Evolutionary conservation across 2,888 invertebrate genomes (phyloP).

Genomic region (Entomobrya multifasciata): DNA sequence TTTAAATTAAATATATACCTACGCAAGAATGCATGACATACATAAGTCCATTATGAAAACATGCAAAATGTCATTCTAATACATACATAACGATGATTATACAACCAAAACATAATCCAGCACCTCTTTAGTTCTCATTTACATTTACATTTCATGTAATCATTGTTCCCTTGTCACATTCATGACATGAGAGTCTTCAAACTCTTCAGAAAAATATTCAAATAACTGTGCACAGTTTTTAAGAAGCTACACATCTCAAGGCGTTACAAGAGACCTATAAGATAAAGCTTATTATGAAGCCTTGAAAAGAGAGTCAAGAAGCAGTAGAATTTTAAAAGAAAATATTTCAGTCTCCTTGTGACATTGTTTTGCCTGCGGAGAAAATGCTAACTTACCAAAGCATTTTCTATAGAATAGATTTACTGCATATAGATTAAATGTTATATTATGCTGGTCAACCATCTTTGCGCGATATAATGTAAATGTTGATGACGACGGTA

Average conservation of each 20-base stretch:
- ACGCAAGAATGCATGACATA: no score
- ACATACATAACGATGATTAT: no score
- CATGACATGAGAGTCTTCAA: neutral
- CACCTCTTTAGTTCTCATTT: neutral
- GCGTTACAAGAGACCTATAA: no score
- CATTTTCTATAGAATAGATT: neutral
- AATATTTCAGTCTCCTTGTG: neutral
- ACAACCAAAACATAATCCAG: no score
- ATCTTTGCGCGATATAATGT: slow-evolving; percentile 13
- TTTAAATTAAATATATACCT: no score
- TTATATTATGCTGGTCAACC: slow-evolving; percentile 30
- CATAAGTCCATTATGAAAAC: no score
- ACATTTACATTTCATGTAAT: no score
- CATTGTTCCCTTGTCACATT: neutral
- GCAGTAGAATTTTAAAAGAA: slow-evolving; percentile 14
- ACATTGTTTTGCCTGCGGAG: neutral
- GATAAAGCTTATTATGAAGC: slow-evolving; percentile 25
- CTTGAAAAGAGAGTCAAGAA: slow-evolving; percentile 29
- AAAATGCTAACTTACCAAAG: slow-evolving; percentile 16
- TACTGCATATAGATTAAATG: neutral
- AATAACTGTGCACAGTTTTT: no score
- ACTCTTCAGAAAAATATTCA: no score
- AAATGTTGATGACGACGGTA: slow-evolving; percentile 7
- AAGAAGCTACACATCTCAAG: neutral
- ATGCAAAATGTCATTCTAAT: neutral